A percentile compares a stretch with the other conserved stretches of the same genome.
These are phyloP conservation scores for Notodonta ziczac DNA, from an alignment of 2,888 invertebrate species.

Conservation along the genomic window DNA sequence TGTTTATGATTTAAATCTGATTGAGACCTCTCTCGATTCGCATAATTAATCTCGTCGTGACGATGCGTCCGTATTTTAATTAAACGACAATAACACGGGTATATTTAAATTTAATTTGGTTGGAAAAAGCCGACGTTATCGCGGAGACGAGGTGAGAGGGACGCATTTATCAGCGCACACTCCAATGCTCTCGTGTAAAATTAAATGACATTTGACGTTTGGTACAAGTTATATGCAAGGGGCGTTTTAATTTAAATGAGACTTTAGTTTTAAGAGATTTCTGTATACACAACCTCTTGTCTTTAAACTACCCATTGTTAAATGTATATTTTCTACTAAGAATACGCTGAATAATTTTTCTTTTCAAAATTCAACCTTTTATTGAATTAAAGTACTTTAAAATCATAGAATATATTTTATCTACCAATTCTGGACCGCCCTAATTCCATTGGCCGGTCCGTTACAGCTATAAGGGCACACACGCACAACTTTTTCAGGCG, in stretches of 20 bases:
- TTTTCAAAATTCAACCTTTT: too few relatives aligned
- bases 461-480: too few relatives aligned
- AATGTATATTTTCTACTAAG: too few relatives aligned
- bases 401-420: too few relatives aligned
- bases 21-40: slow-evolving; percentile 30
- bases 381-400: too few relatives aligned
- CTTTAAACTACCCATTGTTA: too few relatives aligned
- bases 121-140: slow-evolving; percentile 62
- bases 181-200: slow-evolving; percentile 75
- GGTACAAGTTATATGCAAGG: slow-evolving; percentile 41
- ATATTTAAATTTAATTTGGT: slow-evolving; percentile 74
- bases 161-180: slow-evolving; percentile 75
- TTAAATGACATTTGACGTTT: slow-evolving; percentile 71
- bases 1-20: slow-evolving; percentile 25
- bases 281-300: too few relatives aligned
- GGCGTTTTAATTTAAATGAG: not conserved
- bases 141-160: slow-evolving; percentile 57
- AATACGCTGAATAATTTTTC: too few relatives aligned
- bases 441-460: too few relatives aligned
- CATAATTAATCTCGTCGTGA: slow-evolving; percentile 32
- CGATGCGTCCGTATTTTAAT: slow-evolving; percentile 51
- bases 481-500: too few relatives aligned
- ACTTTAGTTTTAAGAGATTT: too few relatives aligned
- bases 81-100: slow-evolving; percentile 65
- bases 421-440: too few relatives aligned